phyloP scores from a whole-genome alignment of 2,888 invertebrate genomes.

The Spilarctia lutea region DNA sequence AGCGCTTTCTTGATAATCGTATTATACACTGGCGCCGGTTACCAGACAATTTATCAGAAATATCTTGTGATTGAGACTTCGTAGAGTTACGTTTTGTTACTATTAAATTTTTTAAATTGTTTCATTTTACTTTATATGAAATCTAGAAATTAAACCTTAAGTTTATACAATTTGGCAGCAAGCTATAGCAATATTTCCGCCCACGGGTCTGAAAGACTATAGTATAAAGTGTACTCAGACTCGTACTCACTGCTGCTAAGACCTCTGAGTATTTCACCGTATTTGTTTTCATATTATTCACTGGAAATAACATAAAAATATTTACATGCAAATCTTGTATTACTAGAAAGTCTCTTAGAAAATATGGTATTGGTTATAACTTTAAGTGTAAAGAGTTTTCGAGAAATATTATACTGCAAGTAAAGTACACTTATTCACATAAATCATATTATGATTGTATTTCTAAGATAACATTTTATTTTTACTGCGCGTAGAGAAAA shows the following conservation, averaged over 20 bases:
- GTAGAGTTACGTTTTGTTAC: not conserved
- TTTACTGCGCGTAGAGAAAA: conserved; percentile 26
- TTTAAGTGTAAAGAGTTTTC: conserved; percentile 13
- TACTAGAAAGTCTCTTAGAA: conserved; percentile 13
- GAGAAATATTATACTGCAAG: conserved; percentile 21
- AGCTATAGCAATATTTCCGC: too few relatives aligned
- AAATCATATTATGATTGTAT: conserved; percentile 30
- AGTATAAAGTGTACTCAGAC: too few relatives aligned
- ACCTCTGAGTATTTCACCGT: not conserved
- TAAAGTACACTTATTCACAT: conserved; percentile 16
- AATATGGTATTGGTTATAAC: conserved; percentile 11
- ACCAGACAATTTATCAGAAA: conserved; percentile 6
- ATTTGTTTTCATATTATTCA: not conserved
- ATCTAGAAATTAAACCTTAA: not conserved
- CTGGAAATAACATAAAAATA: not conserved
- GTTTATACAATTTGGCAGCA: not conserved
- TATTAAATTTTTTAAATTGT: not conserved
- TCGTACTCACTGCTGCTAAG: not conserved
- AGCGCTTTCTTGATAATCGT: conserved; percentile 12
- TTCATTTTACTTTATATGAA: not conserved
- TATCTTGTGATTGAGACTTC: not conserved
- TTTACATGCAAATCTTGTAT: not conserved
- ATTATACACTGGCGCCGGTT: conserved; percentile 10
- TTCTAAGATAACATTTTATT: conserved; percentile 25
- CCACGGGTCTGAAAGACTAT: too few relatives aligned